Evolutionary conservation across 2,113 vertebrate genomes (phyloP).

Genomic region (Sapayoa aenigma): DNA sequence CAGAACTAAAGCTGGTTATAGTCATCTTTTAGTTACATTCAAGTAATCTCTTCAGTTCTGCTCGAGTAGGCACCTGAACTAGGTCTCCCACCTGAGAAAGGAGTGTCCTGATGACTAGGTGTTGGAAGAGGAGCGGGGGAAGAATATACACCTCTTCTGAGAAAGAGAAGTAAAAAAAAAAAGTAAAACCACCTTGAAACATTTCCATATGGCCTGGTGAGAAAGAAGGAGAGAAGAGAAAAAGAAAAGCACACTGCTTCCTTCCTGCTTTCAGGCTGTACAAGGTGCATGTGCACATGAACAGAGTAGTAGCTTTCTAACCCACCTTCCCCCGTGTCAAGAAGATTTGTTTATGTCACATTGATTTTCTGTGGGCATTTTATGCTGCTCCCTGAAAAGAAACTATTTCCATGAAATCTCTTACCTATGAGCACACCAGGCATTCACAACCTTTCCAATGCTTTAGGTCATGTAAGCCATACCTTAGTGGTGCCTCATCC

Average conservation of each 20-base stretch:
- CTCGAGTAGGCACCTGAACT: background rate
- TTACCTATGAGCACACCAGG: background rate
- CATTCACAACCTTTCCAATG: background rate
- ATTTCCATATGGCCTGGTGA: background rate
- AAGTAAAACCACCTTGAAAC: background rate
- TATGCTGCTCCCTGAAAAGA: background rate
- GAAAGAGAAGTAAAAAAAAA: background rate
- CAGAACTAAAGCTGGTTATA: background rate
- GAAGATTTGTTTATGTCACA: background rate
- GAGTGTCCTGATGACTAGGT: background rate
- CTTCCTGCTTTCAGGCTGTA: background rate
- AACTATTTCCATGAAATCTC: background rate
- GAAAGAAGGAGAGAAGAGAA: background rate
- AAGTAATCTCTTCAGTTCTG: background rate
- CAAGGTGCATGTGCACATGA: background rate
- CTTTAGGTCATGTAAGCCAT: background rate
- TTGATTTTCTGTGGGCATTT: background rate
- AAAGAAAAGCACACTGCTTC: background rate
- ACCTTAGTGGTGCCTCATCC: background rate
- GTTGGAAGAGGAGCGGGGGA: background rate
- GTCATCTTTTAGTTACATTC: background rate
- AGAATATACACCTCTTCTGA: background rate
- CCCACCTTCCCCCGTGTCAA: background rate
- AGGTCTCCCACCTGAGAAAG: background rate
- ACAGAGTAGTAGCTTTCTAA: background rate